phyloP scores from a whole-genome alignment of 2,888 invertebrate genomes.

The Pseudococcus jackbeardsleyi region DNA sequence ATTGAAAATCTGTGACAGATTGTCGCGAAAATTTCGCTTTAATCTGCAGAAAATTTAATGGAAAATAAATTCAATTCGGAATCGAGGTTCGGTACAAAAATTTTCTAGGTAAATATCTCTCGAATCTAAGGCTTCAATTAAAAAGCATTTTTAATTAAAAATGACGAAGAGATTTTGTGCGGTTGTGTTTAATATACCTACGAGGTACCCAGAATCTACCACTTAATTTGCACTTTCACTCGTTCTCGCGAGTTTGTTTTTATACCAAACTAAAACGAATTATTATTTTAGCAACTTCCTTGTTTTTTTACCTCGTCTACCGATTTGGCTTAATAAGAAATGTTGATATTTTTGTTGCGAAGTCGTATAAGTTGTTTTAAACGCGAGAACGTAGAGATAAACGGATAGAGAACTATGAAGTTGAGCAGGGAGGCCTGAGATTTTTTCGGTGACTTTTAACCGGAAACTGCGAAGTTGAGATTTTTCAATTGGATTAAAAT shows the following conservation, averaged over 20 bases:
- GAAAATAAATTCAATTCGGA: slow-evolving; percentile 45
- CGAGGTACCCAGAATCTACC: background rate
- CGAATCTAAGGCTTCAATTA: slow-evolving; percentile 34
- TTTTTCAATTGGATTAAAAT: too few species aligned
- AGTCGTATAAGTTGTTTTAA: background rate
- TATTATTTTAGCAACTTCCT: slow-evolving; percentile 3
- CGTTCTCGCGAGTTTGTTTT: background rate
- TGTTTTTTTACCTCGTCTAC: background rate
- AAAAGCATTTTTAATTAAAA: slow-evolving; percentile 43
- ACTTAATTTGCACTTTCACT: slow-evolving; percentile 3
- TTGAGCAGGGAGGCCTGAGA: too few species aligned
- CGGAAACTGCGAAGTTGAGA: too few species aligned
- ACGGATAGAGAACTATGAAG: too few species aligned
- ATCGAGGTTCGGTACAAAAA: slow-evolving; percentile 32
- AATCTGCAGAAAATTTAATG: slow-evolving; percentile 51
- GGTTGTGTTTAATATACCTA: background rate
- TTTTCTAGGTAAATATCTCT: slow-evolving; percentile 41
- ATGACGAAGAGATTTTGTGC: slow-evolving; percentile 26
- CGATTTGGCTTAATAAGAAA: background rate
- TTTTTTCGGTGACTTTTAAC: too few species aligned
- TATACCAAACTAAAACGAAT: background rate
- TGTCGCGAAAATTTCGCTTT: slow-evolving; percentile 45
- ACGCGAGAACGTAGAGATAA: background rate
- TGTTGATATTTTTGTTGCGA: background rate
- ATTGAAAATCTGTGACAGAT: slow-evolving; percentile 47